Conservation (phyloP, 2,797 vertebrate genomes). For the Phalanger gymnotis region DNA sequence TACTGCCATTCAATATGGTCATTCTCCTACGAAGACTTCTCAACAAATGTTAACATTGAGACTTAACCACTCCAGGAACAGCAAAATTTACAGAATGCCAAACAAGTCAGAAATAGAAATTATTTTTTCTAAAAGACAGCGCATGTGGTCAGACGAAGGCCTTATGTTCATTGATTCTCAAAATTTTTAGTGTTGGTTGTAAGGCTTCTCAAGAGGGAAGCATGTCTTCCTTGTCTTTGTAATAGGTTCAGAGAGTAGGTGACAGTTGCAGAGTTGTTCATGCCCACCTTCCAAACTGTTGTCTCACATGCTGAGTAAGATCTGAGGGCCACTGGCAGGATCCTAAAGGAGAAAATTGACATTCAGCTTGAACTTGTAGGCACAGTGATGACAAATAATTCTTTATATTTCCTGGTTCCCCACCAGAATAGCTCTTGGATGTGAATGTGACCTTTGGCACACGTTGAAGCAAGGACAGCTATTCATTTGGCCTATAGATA, state of each 20-base stretch:
- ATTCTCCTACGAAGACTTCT: fast-evolving
- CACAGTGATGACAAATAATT: no score
- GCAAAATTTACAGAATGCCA: fast-evolving
- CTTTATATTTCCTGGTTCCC: neutral
- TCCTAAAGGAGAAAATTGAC: conserved; percentile 45
- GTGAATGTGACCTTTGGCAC: neutral
- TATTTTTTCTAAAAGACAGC: neutral
- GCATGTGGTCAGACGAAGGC: neutral
- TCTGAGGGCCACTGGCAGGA: conserved; percentile 24
- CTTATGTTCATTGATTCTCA: neutral
- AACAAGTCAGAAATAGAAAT: neutral
- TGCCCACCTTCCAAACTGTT: neutral
- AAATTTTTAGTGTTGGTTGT: neutral
- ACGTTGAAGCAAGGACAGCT: no score
- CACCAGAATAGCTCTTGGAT: neutral
- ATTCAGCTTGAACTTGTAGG: neutral
- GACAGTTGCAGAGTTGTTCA: neutral
- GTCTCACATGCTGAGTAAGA: conserved; percentile 58
- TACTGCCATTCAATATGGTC: fast-evolving
- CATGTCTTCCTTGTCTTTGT: neutral
- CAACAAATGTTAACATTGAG: neutral
- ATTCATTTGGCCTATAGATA: neutral
- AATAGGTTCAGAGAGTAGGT: neutral
- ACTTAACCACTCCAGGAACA: neutral
- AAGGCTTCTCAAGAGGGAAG: neutral